Conservation (phyloP, 2,888 invertebrate genomes). For the Cantharis rustica region DNA sequence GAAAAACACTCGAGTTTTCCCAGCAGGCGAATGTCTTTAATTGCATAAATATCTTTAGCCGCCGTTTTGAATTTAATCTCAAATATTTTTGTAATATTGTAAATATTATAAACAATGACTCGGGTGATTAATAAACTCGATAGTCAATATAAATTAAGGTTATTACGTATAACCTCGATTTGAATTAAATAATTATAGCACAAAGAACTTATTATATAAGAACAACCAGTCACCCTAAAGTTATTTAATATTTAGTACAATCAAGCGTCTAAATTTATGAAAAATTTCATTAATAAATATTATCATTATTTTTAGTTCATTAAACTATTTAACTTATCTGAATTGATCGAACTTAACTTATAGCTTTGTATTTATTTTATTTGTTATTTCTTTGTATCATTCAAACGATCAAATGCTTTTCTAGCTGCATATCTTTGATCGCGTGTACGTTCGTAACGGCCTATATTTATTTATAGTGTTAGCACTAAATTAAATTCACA, state of each 20-base stretch:
- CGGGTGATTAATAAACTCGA: background rate
- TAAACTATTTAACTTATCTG: slow-evolving; percentile 13
- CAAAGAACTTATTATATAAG: background rate
- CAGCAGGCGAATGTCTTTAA: background rate
- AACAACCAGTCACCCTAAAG: background rate
- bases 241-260: background rate
- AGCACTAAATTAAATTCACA: slow-evolving; percentile 30
- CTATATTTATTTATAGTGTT: slow-evolving; percentile 15
- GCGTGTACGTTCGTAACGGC: slow-evolving; percentile 23
- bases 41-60: no score
- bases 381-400: slow-evolving; percentile 15
- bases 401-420: slow-evolving; percentile 19
- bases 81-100: background rate
- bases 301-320: slow-evolving; percentile 14
- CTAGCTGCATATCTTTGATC: slow-evolving; percentile 29
- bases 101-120: background rate
- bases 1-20: background rate
- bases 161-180: slow-evolving; percentile 12
- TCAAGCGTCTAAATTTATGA: background rate
- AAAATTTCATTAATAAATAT: background rate
- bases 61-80: no score
- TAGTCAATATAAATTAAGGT: slow-evolving; percentile 9
- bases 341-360: slow-evolving; percentile 1
- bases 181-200: background rate
- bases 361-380: slow-evolving; percentile 9